Evolutionary conservation across 2,797 vertebrate genomes (phyloP).

Genomic region (Anguilla obscura): DNA sequence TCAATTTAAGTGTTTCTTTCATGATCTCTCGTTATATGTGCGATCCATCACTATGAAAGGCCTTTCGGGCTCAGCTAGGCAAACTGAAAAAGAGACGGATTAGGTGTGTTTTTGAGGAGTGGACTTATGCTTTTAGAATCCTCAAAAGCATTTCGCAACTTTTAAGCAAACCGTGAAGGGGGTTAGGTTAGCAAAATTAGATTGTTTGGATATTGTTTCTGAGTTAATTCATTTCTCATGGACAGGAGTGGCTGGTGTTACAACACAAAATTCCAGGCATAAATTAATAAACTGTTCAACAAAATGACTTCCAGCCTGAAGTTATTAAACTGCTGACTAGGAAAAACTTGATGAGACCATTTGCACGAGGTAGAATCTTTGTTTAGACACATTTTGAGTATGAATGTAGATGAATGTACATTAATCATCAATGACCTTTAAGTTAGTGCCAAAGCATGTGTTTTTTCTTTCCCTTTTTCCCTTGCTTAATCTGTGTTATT

Average conservation of each 20-base stretch:
- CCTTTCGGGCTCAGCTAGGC: not conserved
- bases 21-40: conserved; percentile 26
- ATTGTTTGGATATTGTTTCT: not conserved
- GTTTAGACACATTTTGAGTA: not conserved
- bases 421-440: not conserved
- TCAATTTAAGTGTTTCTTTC: conserved; percentile 28
- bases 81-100: not conserved
- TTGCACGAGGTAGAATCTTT: not conserved
- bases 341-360: not conserved
- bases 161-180: not conserved
- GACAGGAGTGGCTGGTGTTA: not conserved
- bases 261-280: not conserved
- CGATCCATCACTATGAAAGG: conserved; percentile 24
- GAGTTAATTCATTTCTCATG: not conserved
- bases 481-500: not conserved
- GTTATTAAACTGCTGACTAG: not conserved
- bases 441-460: not conserved
- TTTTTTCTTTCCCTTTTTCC: not conserved
- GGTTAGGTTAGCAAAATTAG: not conserved
- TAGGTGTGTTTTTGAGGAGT: not conserved
- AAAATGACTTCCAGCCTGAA: not conserved
- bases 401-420: not conserved
- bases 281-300: not conserved
- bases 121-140: not conserved
- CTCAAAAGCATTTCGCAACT: not conserved